Base-by-base conservation (phyloP, 2,888 invertebrate genomes). In the Melinopterus prodromus region DNA sequence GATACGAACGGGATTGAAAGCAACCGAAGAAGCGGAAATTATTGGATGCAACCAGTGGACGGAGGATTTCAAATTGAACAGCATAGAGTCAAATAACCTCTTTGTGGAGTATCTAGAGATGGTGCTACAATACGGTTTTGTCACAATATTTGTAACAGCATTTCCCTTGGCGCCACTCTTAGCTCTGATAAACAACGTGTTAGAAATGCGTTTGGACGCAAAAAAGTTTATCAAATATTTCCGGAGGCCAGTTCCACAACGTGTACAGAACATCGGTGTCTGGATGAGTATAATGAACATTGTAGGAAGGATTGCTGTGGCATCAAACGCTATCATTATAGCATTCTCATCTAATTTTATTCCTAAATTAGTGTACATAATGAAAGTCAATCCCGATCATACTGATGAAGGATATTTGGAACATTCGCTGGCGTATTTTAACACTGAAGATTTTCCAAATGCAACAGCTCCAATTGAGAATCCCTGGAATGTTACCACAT, bases 21-120 rank as follows among this genome's bases (percentile, higher is more conserved):
- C 84, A 5, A 83, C 85, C 6, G 90, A 90, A 78, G 90, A 91
- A 69, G 86, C 88, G 53, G 87, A 88, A 72, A 84, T 88, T 36
- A 88, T 91, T n/a, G 91, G 90, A 71, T 91, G 90, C 83, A 93
- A 93, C 85, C 93, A 94, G 81, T 95, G 94, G 93, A 94, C 95
- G 81, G 93, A 94, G 85, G 96, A 96, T 88, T 95, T 92, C 85
- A 92, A 93, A 86, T 89, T 96, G 79, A 88, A 92, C 37, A 91
- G 93, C 74, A 92, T 93, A 87, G 90, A 93, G 78, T 92, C 93
- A 16, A 91, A 93, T 81, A 94, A 94, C 53, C 90, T 97, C 71
- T 96, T 96, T 88, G 92, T 93, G 75, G 96, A 97, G 88, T 97
- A 97, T 89, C 90, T 97, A 78, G 96, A 97, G 91, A 96, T 97